Percentiles rank a stretch among this genome's conserved stretches.
Conservation (phyloP, 2,888 invertebrate genomes). For the Rhabditoides inermis region DNA sequence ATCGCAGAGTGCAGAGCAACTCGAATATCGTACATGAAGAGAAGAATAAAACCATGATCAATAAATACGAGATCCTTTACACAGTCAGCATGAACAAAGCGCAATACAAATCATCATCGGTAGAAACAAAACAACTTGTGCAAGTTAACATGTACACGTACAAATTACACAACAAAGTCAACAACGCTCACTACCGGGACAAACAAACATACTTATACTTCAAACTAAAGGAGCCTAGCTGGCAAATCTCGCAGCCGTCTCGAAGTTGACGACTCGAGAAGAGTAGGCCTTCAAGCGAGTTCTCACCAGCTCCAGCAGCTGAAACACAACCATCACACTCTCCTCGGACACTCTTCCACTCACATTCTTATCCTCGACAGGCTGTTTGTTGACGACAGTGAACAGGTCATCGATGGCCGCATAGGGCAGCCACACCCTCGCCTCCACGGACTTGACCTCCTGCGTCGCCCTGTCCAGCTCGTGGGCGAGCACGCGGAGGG, state of each 20-base stretch:
- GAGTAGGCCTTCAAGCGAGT: slow-evolving; percentile 2
- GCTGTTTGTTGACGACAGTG: slow-evolving; percentile 1
- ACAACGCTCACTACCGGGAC: not conserved
- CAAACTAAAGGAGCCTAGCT: not conserved
- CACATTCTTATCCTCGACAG: not conserved
- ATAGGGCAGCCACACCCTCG: slow-evolving; percentile 15
- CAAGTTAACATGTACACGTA: slow-evolving; percentile 9
- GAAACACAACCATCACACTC: not conserved
- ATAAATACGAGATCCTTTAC: too few species aligned
- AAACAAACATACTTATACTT: not conserved
- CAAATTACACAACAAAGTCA: slow-evolving; percentile 4
- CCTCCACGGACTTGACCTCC: slow-evolving; percentile 5
- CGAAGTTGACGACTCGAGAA: slow-evolving; percentile 4
- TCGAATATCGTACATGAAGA: too few species aligned
- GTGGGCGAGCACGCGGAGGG: slow-evolving; percentile 15
- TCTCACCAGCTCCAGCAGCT: slow-evolving; percentile 3
- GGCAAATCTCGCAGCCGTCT: slow-evolving; percentile 6
- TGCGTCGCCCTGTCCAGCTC: slow-evolving; percentile 15
- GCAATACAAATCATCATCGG: too few species aligned
- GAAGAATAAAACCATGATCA: too few species aligned
- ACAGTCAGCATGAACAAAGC: too few species aligned
- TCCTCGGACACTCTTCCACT: too few species aligned
- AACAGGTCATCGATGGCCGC: slow-evolving; percentile 17
- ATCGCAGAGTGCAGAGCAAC: too few species aligned
- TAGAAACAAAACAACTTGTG: not conserved